phyloP scores from a whole-genome alignment of 1,140 invertebrate genomes.

The Coelopa frigida region DNA sequence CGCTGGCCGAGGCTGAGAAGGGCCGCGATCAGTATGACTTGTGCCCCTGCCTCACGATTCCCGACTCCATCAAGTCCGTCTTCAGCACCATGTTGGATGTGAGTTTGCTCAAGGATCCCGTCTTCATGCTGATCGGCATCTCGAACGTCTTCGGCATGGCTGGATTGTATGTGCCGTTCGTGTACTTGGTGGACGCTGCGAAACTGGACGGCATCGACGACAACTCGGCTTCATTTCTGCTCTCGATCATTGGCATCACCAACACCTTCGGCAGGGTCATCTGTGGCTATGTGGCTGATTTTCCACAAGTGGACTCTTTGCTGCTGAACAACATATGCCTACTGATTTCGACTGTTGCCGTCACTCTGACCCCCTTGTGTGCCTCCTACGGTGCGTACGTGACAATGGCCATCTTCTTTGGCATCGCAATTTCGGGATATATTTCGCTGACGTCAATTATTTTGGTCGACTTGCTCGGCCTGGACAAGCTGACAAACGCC shows the following conservation, averaged over 20 bases:
- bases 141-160: slow-evolving; percentile 89
- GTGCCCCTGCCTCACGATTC: slow-evolving; percentile 71
- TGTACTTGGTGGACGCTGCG: slow-evolving; percentile 84
- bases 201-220: slow-evolving; percentile 60
- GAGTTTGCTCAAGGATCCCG: slow-evolving; percentile 79
- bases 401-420: slow-evolving; percentile 83
- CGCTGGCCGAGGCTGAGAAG: slow-evolving; percentile 55
- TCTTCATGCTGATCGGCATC: slow-evolving; percentile 87
- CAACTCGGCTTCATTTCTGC: slow-evolving; percentile 71
- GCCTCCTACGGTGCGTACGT: slow-evolving; percentile 68
- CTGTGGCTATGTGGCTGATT: slow-evolving; percentile 79
- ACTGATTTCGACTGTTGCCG: slow-evolving; percentile 78
- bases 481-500: slow-evolving; percentile 93
- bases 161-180: slow-evolving; percentile 91
- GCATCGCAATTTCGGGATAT: slow-evolving; percentile 92
- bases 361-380: slow-evolving; percentile 79
- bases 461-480: slow-evolving; percentile 87
- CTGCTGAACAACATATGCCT: slow-evolving; percentile 92
- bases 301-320: slow-evolving; percentile 82
- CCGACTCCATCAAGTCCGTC: slow-evolving; percentile 72
- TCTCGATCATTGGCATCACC: slow-evolving; percentile 93
- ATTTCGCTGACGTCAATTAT: slow-evolving; percentile 97
- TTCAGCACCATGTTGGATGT: slow-evolving; percentile 91
- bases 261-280: slow-evolving; percentile 84
- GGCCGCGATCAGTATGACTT: slow-evolving; percentile 59